A percentile compares a stretch with the other conserved stretches of the same genome.
These are phyloP conservation scores for Coregonus suidteri DNA, from an alignment of 2,797 vertebrate species.

Conservation along the genomic window DNA sequence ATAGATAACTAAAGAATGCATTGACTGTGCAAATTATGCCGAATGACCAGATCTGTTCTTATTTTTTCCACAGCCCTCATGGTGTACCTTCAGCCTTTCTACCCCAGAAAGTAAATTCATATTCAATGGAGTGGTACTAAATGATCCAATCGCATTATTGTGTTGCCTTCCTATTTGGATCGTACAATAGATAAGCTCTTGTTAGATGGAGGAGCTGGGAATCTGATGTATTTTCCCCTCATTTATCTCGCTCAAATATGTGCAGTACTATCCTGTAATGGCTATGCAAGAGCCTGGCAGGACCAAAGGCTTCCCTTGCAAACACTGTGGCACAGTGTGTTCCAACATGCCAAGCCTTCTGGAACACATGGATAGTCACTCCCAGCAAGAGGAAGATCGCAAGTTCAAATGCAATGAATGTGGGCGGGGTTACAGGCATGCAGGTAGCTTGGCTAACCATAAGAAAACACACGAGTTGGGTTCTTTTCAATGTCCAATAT, in stretches of 20 bases:
- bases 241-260: constrained; percentile 23
- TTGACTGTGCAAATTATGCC: background rate
- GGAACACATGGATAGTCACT: constrained; percentile 71
- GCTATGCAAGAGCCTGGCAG: constrained; percentile 66
- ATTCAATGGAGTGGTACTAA: constrained; percentile 37
- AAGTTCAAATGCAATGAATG: constrained; percentile 85
- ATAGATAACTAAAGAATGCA: background rate
- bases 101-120: constrained; percentile 22
- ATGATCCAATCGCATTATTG: constrained; percentile 28
- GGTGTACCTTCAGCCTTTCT: constrained; percentile 25
- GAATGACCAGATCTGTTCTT: constrained; percentile 10
- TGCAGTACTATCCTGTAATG: constrained; percentile 50
- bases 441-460: constrained; percentile 86
- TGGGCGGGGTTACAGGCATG: constrained; percentile 84
- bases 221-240: constrained; percentile 58
- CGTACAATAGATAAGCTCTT: constrained; percentile 22
- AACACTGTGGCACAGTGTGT: constrained; percentile 68
- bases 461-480: constrained; percentile 85
- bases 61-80: constrained; percentile 50
- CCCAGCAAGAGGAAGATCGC: constrained; percentile 70
- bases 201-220: constrained; percentile 26
- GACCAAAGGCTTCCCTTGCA: constrained; percentile 69
- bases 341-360: constrained; percentile 69
- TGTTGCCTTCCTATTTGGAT: constrained; percentile 31
- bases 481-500: constrained; percentile 81